phyloP scores from a whole-genome alignment of 2,888 invertebrate species.

The Dryobotodes eremita region DNA sequence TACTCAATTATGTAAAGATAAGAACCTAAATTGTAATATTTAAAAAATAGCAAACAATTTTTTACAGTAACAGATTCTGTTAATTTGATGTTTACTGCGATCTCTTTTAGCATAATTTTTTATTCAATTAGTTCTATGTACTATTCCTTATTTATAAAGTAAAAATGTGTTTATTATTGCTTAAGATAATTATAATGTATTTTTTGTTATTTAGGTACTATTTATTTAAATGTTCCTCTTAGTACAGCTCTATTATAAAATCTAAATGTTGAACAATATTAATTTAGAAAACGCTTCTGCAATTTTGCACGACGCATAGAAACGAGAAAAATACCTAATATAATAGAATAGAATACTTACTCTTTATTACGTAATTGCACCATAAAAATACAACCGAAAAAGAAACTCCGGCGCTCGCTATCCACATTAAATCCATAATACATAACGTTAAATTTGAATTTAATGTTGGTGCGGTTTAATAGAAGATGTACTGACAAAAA shows the following conservation, averaged over 20 bases:
- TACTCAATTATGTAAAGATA: conserved; percentile 42
- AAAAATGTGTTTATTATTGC: not conserved
- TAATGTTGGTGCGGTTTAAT: too few species aligned
- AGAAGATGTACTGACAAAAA: too few species aligned
- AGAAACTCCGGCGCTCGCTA: too few species aligned
- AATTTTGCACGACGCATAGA: not conserved
- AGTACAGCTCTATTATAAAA: not conserved
- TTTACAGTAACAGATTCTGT: not conserved
- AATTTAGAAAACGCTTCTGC: not conserved
- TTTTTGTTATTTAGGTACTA: not conserved
- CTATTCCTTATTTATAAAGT: not conserved
- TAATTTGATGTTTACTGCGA: not conserved
- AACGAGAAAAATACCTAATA: not conserved
- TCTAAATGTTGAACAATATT: not conserved
- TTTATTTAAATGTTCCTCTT: not conserved
- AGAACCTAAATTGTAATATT: not conserved
- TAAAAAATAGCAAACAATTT: not conserved
- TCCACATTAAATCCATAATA: not conserved
- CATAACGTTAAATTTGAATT: too few species aligned
- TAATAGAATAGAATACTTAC: not conserved
- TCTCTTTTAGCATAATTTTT: not conserved
- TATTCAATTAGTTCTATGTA: not conserved
- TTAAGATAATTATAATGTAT: not conserved
- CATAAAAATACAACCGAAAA: too few species aligned
- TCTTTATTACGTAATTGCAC: too few species aligned